Evolutionary conservation across 2,113 vertebrate genomes (phyloP), one percentile per base, ranked within the genome.

Genomic region (Zosterops pallidus): DNA sequence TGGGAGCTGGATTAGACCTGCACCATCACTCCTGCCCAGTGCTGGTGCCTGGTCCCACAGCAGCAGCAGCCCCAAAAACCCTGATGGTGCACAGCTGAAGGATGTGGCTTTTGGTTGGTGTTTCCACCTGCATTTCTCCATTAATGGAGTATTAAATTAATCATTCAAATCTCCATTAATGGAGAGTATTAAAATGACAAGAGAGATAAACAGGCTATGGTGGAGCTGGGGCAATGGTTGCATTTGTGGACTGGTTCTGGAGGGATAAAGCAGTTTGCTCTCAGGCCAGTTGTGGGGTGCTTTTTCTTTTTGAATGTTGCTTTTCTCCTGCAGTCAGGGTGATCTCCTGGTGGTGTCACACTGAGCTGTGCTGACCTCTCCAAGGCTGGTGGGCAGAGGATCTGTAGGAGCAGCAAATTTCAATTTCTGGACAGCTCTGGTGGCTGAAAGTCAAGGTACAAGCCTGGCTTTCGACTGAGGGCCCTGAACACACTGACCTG

Each of bases 1-100:
- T 4, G 2, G 55, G 83, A 95, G 55, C 50, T 88, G 92, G 79
- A 57, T 81, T n/a, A 33, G 75, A 60, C 46, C 31, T 2, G 2
- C 2, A 6, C 9, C 3, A 6, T 20, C 0, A 0, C 52, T 70
- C 47, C 81, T 81, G 84, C 50, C 75, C 6, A 0, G 6, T 23
- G 60, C 81, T 78, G 47, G 4, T n/a, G 82, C 75, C 41, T 2
- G 5, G 1, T 69, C 68, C 72, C 13, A 0, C 9, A 8, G 75
- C 76, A 86, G 76, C 53, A 33, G 37, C 50, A 37, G 49, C 22
- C 35, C 44, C 37, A 42, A 24, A 81, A 82, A 22, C 10, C 31
- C 41, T 46, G 23, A 1, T 26, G 52, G 67, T 84, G n/a, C n/a
- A 25, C 18, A 29, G 89, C 49, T 77, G 79, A 55, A 74, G 47